Evolutionary conservation across 2,888 invertebrate genomes (phyloP), one percentile per base, ranked within the genome.

Genomic region (Dicycla oo): DNA sequence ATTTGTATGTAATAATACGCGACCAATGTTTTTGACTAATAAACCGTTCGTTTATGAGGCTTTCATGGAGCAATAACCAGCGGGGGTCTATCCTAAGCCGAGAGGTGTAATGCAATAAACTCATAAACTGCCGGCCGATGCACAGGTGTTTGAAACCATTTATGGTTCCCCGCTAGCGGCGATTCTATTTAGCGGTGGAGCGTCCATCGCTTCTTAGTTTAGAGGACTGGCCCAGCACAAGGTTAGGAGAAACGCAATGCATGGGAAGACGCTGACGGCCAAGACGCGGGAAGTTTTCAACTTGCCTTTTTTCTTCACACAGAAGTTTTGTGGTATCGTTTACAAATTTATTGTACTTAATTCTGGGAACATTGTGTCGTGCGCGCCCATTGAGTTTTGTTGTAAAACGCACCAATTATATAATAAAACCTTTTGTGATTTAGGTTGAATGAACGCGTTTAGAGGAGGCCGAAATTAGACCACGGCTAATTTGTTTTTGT

Each of bases 301-400:
- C 68, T 53, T 76, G 47, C 43, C 69, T 82, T 83, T 89, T 90
- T 90, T 92, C 86, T 88, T 87, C 81, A 88, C 88, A 94, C 95
- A 95, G 95, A 93, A 95, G 95, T 95, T 94, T 92, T 93, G 94
- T 93, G 94, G 94, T 92, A 93, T 91, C 92, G 91, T 93, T 94
- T 95, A 95, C 94, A 95, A 91, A 93, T 95, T 95, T 95, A 95
- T 92, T 92, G 91, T 88, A 86, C 85, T 84, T 87, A 90, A 88
- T 95, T 95, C 95, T 93, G 88, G 84, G 95, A 95, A 95, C 83
- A 87, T 88, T 88, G 89, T 90, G 90, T 90, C 88, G 88, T 91
- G 90, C 88, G 88, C 88, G 84, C 90, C 93, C 93, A 92, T 94
- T 93, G 91, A 93, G 90, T 90, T 91, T 92, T 91, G 89, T 91